A percentile compares a stretch with the other conserved stretches of the same genome.
Conservation (phyloP, 2,113 vertebrate species). For the Rhinichthys klamathensis region DNA sequence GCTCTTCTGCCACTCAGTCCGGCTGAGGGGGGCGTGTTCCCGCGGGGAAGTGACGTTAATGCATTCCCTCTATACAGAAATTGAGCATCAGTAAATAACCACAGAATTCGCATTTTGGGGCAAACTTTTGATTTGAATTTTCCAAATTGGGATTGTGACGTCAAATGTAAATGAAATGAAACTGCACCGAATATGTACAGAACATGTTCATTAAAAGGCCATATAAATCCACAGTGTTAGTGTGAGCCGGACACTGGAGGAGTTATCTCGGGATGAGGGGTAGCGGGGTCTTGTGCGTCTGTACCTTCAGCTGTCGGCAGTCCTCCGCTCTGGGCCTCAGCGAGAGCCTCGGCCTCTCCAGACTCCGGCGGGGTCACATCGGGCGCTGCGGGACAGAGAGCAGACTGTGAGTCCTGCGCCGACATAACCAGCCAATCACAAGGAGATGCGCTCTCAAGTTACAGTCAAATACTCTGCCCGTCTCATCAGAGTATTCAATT, state of each 20-base stretch:
- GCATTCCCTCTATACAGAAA: too few species aligned
- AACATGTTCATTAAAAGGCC: background rate
- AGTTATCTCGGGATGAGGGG: background rate
- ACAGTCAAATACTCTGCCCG: background rate
- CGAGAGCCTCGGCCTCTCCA: conserved; percentile 74
- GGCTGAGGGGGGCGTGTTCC: too few species aligned
- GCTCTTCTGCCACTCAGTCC: too few species aligned
- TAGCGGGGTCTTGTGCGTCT: background rate
- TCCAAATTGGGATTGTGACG: background rate
- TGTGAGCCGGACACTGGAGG: too few species aligned
- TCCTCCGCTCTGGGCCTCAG: conserved; percentile 76
- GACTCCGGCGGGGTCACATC: conserved; percentile 75
- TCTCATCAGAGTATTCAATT: background rate
- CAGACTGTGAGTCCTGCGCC: conserved; percentile 27
- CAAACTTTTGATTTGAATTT: background rate
- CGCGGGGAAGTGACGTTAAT: too few species aligned
- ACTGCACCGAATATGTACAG: background rate
- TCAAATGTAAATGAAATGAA: background rate
- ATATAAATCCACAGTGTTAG: background rate
- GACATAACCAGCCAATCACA: conserved; percentile 11
- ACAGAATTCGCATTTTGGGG: background rate
- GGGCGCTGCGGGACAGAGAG: conserved; percentile 64
- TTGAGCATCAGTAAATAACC: background rate
- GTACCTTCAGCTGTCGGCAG: conserved; percentile 84
- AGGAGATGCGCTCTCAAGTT: background rate